Percentiles rank a stretch among this genome's conserved stretches.
Evolutionary conservation across 2,113 vertebrate species (phyloP).

Genomic region (Xiphophorus maculatus): DNA sequence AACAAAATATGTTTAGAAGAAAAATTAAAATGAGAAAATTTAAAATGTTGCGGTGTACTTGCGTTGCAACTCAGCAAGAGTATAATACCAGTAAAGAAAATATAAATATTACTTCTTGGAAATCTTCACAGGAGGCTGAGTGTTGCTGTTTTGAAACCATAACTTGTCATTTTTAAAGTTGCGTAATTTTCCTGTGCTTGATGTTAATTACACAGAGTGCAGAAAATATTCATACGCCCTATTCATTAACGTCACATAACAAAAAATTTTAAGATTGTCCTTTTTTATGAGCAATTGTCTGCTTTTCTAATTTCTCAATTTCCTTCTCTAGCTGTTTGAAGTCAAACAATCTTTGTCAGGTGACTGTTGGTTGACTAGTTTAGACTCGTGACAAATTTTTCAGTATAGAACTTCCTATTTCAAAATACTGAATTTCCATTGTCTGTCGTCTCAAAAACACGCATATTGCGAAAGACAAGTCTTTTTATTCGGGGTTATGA

Average conservation of each 20-base stretch:
- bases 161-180: neutral
- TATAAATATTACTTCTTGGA: too few relatives aligned
- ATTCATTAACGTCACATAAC: neutral
- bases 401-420: constrained; percentile 23
- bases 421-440: constrained; percentile 2
- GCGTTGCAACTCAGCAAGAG: too few relatives aligned
- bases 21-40: too few relatives aligned
- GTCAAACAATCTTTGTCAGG: neutral
- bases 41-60: too few relatives aligned
- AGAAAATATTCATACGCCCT: too few relatives aligned
- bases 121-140: too few relatives aligned
- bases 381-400: constrained; percentile 14
- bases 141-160: neutral
- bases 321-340: neutral
- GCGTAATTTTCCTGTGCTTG: neutral
- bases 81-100: too few relatives aligned
- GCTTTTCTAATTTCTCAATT: neutral
- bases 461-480: constrained; percentile 10
- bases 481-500: neutral
- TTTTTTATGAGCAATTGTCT: neutral
- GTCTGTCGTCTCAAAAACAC: neutral
- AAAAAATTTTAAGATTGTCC: neutral
- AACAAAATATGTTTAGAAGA: too few relatives aligned
- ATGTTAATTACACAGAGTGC: neutral
- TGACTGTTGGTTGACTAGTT: neutral